phyloP scores from a whole-genome alignment of 1,140 invertebrate genomes.

The Pantala flavescens region DNA sequence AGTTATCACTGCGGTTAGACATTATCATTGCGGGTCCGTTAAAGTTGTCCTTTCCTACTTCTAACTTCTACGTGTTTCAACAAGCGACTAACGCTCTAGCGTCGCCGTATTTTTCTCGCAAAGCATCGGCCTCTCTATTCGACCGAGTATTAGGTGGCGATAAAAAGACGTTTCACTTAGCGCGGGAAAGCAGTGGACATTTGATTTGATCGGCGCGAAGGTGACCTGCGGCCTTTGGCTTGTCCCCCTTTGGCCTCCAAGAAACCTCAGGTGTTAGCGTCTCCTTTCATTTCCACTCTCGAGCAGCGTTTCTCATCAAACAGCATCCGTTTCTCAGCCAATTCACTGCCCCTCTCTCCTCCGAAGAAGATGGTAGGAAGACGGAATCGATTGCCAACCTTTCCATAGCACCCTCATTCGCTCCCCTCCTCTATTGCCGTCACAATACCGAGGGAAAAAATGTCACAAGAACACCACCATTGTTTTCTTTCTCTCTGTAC shows the following conservation, averaged over 20 bases:
- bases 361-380: background rate
- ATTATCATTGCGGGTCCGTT: no score
- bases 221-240: background rate
- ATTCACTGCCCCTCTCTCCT: background rate
- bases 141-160: background rate
- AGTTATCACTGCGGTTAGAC: no score
- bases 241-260: background rate
- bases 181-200: background rate
- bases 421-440: no score
- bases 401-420: no score
- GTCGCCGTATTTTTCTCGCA: background rate
- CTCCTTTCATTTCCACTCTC: constrained; percentile 14
- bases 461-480: no score
- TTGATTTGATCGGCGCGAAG: background rate
- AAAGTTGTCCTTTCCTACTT: no score
- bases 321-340: constrained; percentile 3
- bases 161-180: background rate
- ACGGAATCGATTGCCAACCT: background rate
- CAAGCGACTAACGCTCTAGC: no score
- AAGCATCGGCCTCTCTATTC: background rate
- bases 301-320: background rate
- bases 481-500: no score
- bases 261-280: background rate
- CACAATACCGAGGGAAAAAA: no score
- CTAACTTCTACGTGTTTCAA: no score